Conservation (phyloP, 2,888 invertebrate species). For the Dexiosoma caninum region DNA sequence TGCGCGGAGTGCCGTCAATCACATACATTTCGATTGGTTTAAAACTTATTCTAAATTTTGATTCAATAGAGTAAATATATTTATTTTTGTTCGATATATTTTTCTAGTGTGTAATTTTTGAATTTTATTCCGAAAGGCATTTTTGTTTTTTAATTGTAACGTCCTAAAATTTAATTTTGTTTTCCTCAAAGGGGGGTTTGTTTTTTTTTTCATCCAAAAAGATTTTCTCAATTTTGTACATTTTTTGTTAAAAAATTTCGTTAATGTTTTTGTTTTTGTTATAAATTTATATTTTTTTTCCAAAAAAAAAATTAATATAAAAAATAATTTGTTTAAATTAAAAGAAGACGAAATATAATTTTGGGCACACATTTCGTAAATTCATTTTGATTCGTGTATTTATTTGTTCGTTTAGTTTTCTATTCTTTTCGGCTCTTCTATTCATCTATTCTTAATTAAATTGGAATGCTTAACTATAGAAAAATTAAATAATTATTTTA, state of each 20-base stretch:
- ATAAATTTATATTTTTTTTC: conserved; percentile 31
- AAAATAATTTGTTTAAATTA: conserved; percentile 55
- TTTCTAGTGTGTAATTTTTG: conserved; percentile 68
- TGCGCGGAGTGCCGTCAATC: too few species aligned
- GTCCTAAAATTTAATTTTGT: conserved; percentile 74
- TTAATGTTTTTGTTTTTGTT: conserved; percentile 17
- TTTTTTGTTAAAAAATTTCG: conserved; percentile 45
- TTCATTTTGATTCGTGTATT: conserved; percentile 46
- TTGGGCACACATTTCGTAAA: conserved; percentile 71
- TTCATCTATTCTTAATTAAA: conserved; percentile 40
- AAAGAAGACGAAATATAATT: conserved; percentile 43
- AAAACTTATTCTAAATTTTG: conserved; percentile 59
- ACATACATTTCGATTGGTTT: conserved; percentile 13
- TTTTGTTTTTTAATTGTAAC: conserved; percentile 67
- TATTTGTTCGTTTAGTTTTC: conserved; percentile 15
- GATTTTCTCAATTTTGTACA: conserved; percentile 56
- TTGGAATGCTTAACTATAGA: conserved; percentile 34
- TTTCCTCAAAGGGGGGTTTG: conserved; percentile 56
- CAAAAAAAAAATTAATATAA: conserved; percentile 22
- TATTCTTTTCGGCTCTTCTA: background rate
- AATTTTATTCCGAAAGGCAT: conserved; percentile 77
- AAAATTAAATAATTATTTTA: conserved; percentile 9
- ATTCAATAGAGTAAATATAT: conserved; percentile 39
- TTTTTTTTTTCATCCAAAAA: conserved; percentile 63
- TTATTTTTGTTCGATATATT: conserved; percentile 45